These are phyloP conservation scores for Dione vanillae DNA, from an alignment of 2,888 invertebrate genomes.

Conservation along the genomic window DNA sequence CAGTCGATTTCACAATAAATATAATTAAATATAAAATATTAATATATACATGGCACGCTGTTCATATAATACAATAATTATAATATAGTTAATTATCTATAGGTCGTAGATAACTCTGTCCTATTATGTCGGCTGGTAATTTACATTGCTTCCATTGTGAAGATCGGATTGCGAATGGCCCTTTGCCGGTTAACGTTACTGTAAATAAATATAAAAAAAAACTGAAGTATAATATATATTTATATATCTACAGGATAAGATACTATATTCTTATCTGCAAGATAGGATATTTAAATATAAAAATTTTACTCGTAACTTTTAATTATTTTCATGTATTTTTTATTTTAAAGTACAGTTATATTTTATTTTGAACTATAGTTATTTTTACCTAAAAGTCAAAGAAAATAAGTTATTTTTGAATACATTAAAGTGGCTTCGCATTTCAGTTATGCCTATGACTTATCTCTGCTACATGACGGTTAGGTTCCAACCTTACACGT, in stretches of 20 bases:
- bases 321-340: no score
- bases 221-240: no score
- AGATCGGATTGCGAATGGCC: slow-evolving; percentile 70
- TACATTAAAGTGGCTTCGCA: no score
- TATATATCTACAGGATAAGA: no score
- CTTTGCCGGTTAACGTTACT: slow-evolving; percentile 70
- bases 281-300: no score
- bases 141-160: slow-evolving; percentile 74
- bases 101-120: slow-evolving; percentile 69
- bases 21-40: neutral
- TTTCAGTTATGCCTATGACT: no score
- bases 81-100: slow-evolving; percentile 47
- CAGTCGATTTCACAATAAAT: neutral
- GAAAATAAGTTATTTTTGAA: no score
- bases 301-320: no score
- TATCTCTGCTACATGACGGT: neutral
- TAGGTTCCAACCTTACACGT: neutral
- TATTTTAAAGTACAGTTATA: no score
- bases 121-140: slow-evolving; percentile 73
- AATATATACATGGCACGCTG: slow-evolving; percentile 4
- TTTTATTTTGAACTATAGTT: no score
- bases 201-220: slow-evolving; percentile 53
- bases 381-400: no score
- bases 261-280: no score
- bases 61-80: neutral